phyloP scores from a whole-genome alignment of 1,140 invertebrate species.

The Reticulitermes speratus region DNA sequence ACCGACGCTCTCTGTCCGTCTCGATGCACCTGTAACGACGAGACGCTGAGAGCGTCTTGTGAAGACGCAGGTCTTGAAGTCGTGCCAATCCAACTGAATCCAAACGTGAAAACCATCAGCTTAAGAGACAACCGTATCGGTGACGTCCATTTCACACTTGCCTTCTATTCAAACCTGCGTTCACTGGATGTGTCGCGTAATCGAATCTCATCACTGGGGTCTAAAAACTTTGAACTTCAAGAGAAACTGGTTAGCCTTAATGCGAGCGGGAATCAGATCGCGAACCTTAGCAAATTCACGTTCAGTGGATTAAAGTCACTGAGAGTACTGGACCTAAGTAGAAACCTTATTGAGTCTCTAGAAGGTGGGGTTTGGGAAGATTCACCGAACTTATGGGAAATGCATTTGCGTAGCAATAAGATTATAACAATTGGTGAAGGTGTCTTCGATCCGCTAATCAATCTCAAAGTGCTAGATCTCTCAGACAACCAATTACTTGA shows the following conservation, averaged over 20 bases:
- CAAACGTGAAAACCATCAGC: constrained; percentile 73
- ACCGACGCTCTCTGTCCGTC: constrained; percentile 70
- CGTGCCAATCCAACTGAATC: constrained; percentile 84
- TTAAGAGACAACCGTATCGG: constrained; percentile 72
- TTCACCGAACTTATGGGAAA: constrained; percentile 64
- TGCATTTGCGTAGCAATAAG: constrained; percentile 76
- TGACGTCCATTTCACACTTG: constrained; percentile 68
- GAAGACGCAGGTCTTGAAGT: constrained; percentile 73
- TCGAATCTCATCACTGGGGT: constrained; percentile 71
- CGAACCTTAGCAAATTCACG: constrained; percentile 67
- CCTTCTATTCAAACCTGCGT: constrained; percentile 75
- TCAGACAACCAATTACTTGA: constrained; percentile 76
- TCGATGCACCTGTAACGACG: constrained; percentile 78
- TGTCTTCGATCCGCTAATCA: constrained; percentile 67
- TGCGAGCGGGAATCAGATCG: constrained; percentile 71
- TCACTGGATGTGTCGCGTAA: constrained; percentile 80
- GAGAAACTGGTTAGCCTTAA: constrained; percentile 68
- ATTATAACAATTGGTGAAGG: constrained; percentile 59
- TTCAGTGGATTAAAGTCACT: constrained; percentile 71
- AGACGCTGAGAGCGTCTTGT: constrained; percentile 69
- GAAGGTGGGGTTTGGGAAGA: constrained; percentile 69
- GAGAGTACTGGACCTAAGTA: constrained; percentile 66
- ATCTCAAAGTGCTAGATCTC: constrained; percentile 66
- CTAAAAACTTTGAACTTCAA: constrained; percentile 76
- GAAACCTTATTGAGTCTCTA: constrained; percentile 73